Evolutionary conservation across 1,140 invertebrate genomes (phyloP), one percentile per base, ranked within the genome.

Genomic region (Trachelipus rathkii): DNA sequence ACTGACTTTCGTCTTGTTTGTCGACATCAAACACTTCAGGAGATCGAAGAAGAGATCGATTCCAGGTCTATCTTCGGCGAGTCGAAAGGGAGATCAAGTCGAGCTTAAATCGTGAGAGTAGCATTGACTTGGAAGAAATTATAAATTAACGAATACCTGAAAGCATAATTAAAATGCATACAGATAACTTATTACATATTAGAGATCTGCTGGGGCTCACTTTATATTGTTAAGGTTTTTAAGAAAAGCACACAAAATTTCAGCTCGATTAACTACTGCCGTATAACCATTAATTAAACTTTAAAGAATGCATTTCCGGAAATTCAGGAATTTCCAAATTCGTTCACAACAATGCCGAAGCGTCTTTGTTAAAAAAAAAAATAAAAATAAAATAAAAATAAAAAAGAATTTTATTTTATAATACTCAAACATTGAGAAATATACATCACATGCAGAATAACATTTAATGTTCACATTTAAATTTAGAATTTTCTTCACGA

Each of bases 11-110:
- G 86, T 99, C 97, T 10, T 97, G 97, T 83, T 94, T 93, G 15
- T 93, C 91, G 13, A 98, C 95, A 87, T 99, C 95, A 43, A 99
- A 95, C 87, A 99, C 97, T 88, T 97, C 95, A 44, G 96, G 91
- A 85, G 98, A 95, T 33, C 98, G 86, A 11, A 98, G 87, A 82
- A 92, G 89, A n/a, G 95, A n/a, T n/a, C 91, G 81, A 99, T 97
- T 68, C 95, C 95, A 19, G 99, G 86, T 83, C 98, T 92, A 70
- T 87, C 88, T 86, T 98, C 95, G 53, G 97, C 97, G 11, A 96
- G 90, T 83, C 92, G 90, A 85, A 99, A 99, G 33, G 97, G 60
- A 93, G 93, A 84, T 98, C 93, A 68, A 99, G 86, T 77, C 96
- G 90, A 76, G 90, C 89, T 82, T 89, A 87, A 84, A 96, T 96